Conservation (phyloP, 2,888 invertebrate genomes). For the Volucella zonaria region DNA sequence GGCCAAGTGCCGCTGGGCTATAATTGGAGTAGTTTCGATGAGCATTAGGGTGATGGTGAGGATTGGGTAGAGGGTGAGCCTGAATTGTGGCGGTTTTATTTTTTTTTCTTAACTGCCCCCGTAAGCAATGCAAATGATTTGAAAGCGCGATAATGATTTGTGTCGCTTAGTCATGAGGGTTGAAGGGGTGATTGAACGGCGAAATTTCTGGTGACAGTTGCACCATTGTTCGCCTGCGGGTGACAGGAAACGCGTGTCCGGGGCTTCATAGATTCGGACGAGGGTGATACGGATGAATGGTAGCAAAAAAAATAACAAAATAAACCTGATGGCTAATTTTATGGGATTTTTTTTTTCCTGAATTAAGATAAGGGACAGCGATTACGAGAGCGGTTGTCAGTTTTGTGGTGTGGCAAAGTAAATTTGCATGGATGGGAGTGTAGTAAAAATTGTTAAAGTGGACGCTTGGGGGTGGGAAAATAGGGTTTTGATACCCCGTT, state of each 20-base stretch:
- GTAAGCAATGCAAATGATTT: constrained; percentile 54
- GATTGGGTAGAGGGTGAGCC: background rate
- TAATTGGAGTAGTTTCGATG: constrained; percentile 46
- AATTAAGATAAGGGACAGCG: background rate
- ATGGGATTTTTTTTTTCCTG: background rate
- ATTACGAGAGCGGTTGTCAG: constrained; percentile 3
- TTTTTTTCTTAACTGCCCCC: constrained; percentile 18
- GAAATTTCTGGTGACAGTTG: constrained; percentile 11
- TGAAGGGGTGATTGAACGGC: constrained; percentile 35
- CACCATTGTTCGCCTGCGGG: constrained; percentile 30
- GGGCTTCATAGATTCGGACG: background rate
- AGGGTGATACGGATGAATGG: constrained; percentile 18
- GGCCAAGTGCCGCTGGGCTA: constrained; percentile 44
- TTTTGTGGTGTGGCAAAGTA: background rate
- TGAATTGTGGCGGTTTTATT: background rate
- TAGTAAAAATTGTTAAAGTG: constrained; percentile 1
- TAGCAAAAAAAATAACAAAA: background rate
- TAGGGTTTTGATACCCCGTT: background rate
- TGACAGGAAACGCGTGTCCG: constrained; percentile 33
- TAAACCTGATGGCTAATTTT: background rate
- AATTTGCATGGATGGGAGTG: background rate
- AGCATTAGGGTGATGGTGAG: no score
- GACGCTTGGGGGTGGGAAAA: background rate
- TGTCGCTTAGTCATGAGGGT: constrained; percentile 13
- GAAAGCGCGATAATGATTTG: constrained; percentile 68